A percentile compares a stretch with the other conserved stretches of the same genome.
Evolutionary conservation across 2,888 invertebrate genomes (phyloP).

Genomic region (Galeopsomyia nigrocyanea): DNA sequence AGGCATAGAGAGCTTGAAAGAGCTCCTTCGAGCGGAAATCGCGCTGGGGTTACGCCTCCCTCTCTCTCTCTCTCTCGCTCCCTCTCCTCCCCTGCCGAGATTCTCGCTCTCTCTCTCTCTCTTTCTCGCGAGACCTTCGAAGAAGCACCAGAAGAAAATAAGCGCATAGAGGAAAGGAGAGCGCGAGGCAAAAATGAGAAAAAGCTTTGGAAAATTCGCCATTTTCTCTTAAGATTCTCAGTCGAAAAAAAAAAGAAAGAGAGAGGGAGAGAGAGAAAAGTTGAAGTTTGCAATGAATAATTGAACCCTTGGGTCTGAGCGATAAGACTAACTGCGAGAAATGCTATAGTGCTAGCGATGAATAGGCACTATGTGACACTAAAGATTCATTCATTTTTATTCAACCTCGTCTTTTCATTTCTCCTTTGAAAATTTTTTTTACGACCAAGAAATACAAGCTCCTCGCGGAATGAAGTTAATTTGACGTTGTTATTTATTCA

Average conservation of each 20-base stretch:
- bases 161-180: not conserved
- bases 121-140: too few relatives aligned
- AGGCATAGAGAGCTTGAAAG: conserved; percentile 41
- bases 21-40: conserved; percentile 52
- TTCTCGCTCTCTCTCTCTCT: too few relatives aligned
- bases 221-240: conserved; percentile 51
- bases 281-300: conserved; percentile 56
- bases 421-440: conserved; percentile 13
- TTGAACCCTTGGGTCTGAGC: conserved; percentile 55
- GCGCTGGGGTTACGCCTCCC: conserved; percentile 34
- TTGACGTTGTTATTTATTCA: not conserved
- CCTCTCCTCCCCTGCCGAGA: too few relatives aligned
- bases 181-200: conserved; percentile 16
- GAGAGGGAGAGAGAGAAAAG: conserved; percentile 24
- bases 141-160: too few relatives aligned
- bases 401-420: conserved; percentile 3
- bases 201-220: conserved; percentile 45
- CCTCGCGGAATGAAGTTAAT: conserved; percentile 11
- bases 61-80: too few relatives aligned
- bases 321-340: conserved; percentile 52
- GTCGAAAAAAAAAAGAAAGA: conserved; percentile 47
- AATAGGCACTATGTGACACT: conserved; percentile 28
- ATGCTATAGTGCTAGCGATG: conserved; percentile 30
- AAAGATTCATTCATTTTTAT: conserved; percentile 13
- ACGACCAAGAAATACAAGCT: not conserved